A percentile compares a stretch with the other conserved stretches of the same genome.
phyloP scores from a whole-genome alignment of 1,140 invertebrate genomes.

The Philotrypesis tridentata region DNA sequence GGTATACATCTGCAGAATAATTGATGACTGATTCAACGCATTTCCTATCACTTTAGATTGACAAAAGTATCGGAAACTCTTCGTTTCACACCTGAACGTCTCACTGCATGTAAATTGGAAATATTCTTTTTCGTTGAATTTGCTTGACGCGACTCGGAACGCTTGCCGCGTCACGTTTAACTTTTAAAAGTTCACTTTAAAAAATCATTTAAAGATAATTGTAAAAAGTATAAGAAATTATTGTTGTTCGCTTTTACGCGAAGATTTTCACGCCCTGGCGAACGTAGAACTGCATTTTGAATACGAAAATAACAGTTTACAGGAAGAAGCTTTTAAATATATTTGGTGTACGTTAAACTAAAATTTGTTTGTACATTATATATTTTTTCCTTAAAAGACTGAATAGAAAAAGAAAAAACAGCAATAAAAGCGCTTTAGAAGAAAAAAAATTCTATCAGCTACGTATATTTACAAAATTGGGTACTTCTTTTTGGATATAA shows the following conservation, averaged over 20 bases:
- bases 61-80: conserved; percentile 21
- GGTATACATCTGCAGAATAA: conserved; percentile 10
- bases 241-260: background rate
- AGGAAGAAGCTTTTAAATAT: conserved; percentile 31
- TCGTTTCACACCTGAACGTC: background rate
- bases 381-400: conserved; percentile 22
- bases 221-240: conserved; percentile 38
- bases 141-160: background rate
- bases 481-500: conserved; percentile 19
- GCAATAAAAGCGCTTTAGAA: conserved; percentile 15
- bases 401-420: conserved; percentile 27
- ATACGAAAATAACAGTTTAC: conserved; percentile 11
- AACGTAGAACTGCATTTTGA: conserved; percentile 21
- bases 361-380: conserved; percentile 31
- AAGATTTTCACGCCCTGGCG: background rate
- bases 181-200: conserved; percentile 18
- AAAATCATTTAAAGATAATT: conserved; percentile 17
- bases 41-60: conserved; percentile 8
- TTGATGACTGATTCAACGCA: conserved; percentile 16
- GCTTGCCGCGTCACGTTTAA: background rate
- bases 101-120: background rate
- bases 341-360: conserved; percentile 1
- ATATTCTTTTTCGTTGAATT: conserved; percentile 2
- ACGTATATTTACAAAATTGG: conserved; percentile 43
- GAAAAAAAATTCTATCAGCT: conserved; percentile 19